Evolutionary conservation across 1,140 invertebrate species (phyloP), one percentile per base, ranked within the genome.

Genomic region (Drosophila mojavensis): DNA sequence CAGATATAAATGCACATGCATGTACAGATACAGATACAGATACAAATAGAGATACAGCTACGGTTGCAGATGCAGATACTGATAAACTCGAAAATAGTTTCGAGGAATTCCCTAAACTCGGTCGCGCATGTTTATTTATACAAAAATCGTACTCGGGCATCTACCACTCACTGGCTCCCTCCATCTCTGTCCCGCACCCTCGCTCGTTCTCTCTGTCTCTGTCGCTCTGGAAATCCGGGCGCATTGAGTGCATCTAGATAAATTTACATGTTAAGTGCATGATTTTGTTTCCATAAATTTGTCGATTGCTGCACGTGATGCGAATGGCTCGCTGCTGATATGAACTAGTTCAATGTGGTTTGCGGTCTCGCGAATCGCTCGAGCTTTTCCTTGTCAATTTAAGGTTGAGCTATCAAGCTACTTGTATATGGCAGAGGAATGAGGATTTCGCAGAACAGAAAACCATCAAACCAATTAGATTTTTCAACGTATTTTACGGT

Each of bases 41-140:
- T n/a, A n/a, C n/a, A n/a, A n/a, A n/a, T 45, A 41, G 33, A 54
- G 28, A 26, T 48, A 13, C 41, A 66, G 30, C 7, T 33, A 30
- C 50, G 62, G 39, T 17, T 54, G 13, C 43, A 70, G 51, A 64
- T 70, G 33, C 30, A 64, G 48, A 59, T 59, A 48, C 51, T 68
- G 82, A 88, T 88, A 83, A 80, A 83, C 77, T 89, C 84, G 56
- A 89, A 69, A 71, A 80, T 69, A 72, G 69, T 75, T 85, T 88
- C 83, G 59, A 89, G 80, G 84, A 88, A 88, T 89, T 79, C 84
- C 83, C 82, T 64, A 61, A 86, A 86, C 71, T 79, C 82, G 67
- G 69, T 73, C 75, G 74, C 30, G 55, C 53, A 48, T 83, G 79
- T 81, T 86, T 86, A 88, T 86, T 88, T 86, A 79, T 88, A 88